A percentile compares a stretch with the other conserved stretches of the same genome.
phyloP scores from a whole-genome alignment of 1,140 invertebrate species.

The Octopus bimaculoides region DNA sequence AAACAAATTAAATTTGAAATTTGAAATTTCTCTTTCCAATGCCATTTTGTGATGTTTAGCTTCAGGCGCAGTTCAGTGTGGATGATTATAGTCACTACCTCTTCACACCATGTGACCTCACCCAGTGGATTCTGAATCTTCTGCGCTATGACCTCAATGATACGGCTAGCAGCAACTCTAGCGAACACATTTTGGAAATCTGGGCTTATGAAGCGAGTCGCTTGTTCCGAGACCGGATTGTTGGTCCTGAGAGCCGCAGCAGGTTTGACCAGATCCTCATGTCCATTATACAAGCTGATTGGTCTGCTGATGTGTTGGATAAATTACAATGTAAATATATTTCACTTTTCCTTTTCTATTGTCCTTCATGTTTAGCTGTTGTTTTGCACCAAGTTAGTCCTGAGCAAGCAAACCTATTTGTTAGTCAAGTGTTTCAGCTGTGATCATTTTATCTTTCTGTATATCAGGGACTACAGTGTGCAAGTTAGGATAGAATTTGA shows the following conservation, averaged over 20 bases:
- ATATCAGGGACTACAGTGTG: too few species aligned
- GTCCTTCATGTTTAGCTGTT: neutral
- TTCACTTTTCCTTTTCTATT: constrained; percentile 2
- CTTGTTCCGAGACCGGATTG: constrained; percentile 77
- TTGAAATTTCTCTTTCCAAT: too few species aligned
- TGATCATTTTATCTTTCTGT: too few species aligned
- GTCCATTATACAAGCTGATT: constrained; percentile 59
- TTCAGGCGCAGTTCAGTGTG: constrained; percentile 63
- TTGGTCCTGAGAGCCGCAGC: constrained; percentile 66
- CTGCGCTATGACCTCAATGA: constrained; percentile 55
- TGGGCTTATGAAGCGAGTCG: constrained; percentile 73
- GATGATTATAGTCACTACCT: constrained; percentile 67
- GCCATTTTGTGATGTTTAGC: constrained; percentile 31
- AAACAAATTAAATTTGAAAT: too few species aligned
- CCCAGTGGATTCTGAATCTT: constrained; percentile 69
- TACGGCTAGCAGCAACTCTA: constrained; percentile 43
- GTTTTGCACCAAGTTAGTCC: too few species aligned
- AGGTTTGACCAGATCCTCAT: constrained; percentile 69
- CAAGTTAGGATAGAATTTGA: too few species aligned
- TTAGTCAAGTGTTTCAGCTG: too few species aligned
- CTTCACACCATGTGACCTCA: constrained; percentile 72
- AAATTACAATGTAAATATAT: constrained; percentile 50
- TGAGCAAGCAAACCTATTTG: too few species aligned
- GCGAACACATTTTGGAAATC: constrained; percentile 61
- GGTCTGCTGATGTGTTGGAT: constrained; percentile 58